phyloP scores from a whole-genome alignment of 2,797 vertebrate genomes.

The Pelobates cultripes region DNA sequence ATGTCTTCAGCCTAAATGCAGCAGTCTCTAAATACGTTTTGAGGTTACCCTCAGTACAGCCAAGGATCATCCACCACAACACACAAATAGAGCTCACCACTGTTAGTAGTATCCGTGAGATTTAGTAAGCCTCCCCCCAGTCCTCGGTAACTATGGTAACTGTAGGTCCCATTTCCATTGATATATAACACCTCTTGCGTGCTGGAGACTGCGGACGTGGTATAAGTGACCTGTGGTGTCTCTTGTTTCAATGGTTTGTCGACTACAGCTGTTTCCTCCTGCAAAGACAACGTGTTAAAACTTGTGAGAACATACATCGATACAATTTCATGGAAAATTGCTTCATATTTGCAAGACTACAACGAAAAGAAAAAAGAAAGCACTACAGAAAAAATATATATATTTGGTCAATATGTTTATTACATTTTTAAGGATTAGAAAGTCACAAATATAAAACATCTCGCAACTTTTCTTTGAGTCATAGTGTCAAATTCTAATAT shows the following conservation, averaged over 20 bases:
- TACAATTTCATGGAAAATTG: neutral
- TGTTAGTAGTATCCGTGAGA: slow-evolving; percentile 79
- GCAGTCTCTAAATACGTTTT: neutral
- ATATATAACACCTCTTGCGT: slow-evolving; percentile 84
- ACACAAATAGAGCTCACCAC: slow-evolving; percentile 71
- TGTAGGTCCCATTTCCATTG: slow-evolving; percentile 84
- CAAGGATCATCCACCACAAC: neutral
- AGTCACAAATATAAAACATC: too few species aligned
- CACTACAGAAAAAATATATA: too few species aligned
- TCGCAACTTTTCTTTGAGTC: too few species aligned
- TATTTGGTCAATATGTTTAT: too few species aligned
- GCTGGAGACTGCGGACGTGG: slow-evolving; percentile 76
- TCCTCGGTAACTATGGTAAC: slow-evolving; percentile 85
- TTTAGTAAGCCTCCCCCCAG: slow-evolving; percentile 81
- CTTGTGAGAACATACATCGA: slow-evolving; percentile 29
- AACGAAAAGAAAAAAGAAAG: too few species aligned
- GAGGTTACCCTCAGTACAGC: neutral
- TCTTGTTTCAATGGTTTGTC: slow-evolving; percentile 80
- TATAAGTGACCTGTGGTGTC: slow-evolving; percentile 74
- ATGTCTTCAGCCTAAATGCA: too few species aligned
- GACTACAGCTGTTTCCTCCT: slow-evolving; percentile 75
- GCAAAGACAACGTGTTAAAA: slow-evolving; percentile 57
- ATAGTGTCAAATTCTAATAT: too few species aligned
- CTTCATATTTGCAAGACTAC: neutral
- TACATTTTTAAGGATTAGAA: too few species aligned